Evolutionary conservation across 2,113 vertebrate genomes (phyloP).

Genomic region (Cardinalis cardinalis): DNA sequence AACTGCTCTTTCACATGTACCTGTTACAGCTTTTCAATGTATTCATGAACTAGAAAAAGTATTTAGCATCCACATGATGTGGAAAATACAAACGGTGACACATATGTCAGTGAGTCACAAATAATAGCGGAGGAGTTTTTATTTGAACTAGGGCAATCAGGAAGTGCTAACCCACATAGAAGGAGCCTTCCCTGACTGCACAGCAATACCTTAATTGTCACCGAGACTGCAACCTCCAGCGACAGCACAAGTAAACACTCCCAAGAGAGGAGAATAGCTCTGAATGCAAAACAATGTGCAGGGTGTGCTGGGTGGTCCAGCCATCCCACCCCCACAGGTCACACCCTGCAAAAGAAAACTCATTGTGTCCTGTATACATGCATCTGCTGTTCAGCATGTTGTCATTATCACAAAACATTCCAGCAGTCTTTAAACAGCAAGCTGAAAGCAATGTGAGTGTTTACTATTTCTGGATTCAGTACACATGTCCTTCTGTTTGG

Average conservation of each 20-base stretch:
- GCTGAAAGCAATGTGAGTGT: background rate
- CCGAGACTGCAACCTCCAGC: rapidly evolving
- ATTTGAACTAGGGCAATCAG: background rate
- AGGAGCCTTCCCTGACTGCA: background rate
- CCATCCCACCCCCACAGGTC: background rate
- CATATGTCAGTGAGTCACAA: constrained; percentile 10
- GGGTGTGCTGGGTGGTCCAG: background rate
- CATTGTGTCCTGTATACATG: rapidly evolving
- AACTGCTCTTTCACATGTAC: background rate
- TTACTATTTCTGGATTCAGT: background rate
- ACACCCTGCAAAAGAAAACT: background rate
- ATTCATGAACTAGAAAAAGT: background rate
- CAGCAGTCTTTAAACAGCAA: background rate
- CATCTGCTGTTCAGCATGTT: background rate
- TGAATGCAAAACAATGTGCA: background rate
- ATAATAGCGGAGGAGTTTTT: background rate
- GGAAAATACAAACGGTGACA: background rate
- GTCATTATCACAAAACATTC: background rate
- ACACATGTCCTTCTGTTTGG: background rate
- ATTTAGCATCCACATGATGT: background rate
- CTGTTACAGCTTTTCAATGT: background rate
- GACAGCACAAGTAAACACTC: background rate
- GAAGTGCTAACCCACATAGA: background rate
- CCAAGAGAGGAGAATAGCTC: background rate
- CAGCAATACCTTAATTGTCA: background rate